These are phyloP conservation scores for Sakesphorus luctuosus DNA, from an alignment of 2,113 vertebrate genomes.

Conservation along the genomic window DNA sequence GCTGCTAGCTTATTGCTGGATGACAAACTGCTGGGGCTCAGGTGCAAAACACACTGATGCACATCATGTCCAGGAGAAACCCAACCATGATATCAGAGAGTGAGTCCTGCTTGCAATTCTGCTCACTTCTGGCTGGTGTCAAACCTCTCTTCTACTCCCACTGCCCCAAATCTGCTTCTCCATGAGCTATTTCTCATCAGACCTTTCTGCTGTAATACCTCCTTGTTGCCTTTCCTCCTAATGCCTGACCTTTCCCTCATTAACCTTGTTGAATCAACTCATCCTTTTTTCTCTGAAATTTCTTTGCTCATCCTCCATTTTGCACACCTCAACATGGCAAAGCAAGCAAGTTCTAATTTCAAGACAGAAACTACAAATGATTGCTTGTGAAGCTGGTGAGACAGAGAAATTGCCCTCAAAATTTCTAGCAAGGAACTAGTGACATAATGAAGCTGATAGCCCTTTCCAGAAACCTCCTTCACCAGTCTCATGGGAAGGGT, in stretches of 20 bases:
- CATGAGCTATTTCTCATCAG: background rate
- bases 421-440: background rate
- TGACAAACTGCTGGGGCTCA: background rate
- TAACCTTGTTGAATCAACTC: background rate
- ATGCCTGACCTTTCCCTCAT: background rate
- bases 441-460: background rate
- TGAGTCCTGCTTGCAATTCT: background rate
- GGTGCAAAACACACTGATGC: background rate
- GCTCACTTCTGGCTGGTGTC: background rate
- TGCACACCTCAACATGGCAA: background rate
- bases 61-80: background rate
- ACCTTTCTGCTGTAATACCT: background rate
- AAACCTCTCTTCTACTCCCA: background rate
- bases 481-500: background rate
- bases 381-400: background rate
- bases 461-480: background rate
- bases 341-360: background rate
- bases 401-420: background rate
- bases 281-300: background rate
- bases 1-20: background rate
- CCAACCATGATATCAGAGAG: rapidly evolving
- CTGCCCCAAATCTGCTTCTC: background rate
- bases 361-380: background rate
- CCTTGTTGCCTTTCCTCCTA: background rate
- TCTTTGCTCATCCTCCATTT: background rate